phyloP scores from a whole-genome alignment of 2,113 vertebrate species.

The Gracilinanus agilis region DNA sequence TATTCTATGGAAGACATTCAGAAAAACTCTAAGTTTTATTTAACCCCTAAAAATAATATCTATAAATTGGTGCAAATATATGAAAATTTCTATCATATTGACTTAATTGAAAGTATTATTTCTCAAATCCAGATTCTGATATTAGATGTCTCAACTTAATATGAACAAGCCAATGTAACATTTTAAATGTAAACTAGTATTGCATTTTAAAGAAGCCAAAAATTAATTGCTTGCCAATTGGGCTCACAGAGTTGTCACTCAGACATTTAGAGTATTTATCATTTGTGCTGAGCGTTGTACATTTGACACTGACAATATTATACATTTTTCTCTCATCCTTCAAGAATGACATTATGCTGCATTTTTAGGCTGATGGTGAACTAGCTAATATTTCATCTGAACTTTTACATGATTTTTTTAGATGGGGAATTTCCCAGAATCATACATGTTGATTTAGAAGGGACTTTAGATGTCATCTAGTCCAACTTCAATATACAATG shows the following conservation, averaged over 20 bases:
- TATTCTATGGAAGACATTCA: constrained; percentile 20
- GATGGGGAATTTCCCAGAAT: neutral
- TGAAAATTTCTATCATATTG: constrained; percentile 17
- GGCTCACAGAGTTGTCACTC: neutral
- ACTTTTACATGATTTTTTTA: constrained; percentile 3
- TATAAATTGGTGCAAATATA: neutral
- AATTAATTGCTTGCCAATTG: constrained; percentile 32
- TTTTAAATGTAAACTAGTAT: constrained; percentile 3
- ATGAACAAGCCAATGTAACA: neutral
- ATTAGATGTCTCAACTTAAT: neutral
- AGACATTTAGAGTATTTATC: neutral
- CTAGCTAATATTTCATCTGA: neutral
- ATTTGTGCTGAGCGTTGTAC: constrained; percentile 14
- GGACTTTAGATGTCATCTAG: neutral
- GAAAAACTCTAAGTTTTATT: constrained; percentile 34
- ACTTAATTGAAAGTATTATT: constrained; percentile 40
- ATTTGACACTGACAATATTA: constrained; percentile 21
- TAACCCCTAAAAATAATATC: constrained; percentile 27
- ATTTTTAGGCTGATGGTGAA: neutral
- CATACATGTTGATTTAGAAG: neutral
- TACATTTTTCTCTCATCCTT: constrained; percentile 35
- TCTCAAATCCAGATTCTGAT: constrained; percentile 35
- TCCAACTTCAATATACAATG: neutral
- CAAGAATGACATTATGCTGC: constrained; percentile 32
- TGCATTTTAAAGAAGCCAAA: neutral